phyloP scores from a whole-genome alignment of 2,113 vertebrate species.

The Potamarius usumacintae region DNA sequence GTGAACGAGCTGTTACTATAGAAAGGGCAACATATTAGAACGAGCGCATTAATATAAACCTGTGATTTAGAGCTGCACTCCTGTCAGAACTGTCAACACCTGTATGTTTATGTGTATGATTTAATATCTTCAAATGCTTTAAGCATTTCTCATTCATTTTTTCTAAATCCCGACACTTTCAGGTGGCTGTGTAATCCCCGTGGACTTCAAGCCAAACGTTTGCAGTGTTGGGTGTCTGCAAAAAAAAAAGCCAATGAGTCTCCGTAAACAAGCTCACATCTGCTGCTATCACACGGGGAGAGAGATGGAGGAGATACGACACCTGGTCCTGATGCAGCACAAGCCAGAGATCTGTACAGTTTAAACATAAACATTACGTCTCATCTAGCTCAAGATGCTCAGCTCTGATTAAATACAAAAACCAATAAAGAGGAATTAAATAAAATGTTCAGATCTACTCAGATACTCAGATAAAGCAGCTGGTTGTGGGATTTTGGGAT shows the following conservation, averaged over 20 bases:
- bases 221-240: neutral
- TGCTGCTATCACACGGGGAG: neutral
- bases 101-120: neutral
- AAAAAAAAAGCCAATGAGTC: neutral
- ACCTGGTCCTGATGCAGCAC: neutral
- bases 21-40: no score
- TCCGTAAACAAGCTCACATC: neutral
- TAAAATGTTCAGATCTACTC: neutral
- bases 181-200: neutral
- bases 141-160: neutral
- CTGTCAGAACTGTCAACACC: no score
- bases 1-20: no score
- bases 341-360: neutral
- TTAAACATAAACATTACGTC: neutral
- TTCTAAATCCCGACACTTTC: neutral
- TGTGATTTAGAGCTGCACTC: no score
- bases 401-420: neutral
- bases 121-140: neutral
- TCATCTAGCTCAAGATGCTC: neutral
- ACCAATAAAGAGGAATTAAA: neutral
- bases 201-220: neutral
- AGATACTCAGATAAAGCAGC: neutral
- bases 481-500: neutral
- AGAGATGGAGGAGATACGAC: conserved; percentile 14
- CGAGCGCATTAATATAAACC: no score